Conservation (phyloP, 2,888 invertebrate species). For the Cryptocephalus primarius region DNA sequence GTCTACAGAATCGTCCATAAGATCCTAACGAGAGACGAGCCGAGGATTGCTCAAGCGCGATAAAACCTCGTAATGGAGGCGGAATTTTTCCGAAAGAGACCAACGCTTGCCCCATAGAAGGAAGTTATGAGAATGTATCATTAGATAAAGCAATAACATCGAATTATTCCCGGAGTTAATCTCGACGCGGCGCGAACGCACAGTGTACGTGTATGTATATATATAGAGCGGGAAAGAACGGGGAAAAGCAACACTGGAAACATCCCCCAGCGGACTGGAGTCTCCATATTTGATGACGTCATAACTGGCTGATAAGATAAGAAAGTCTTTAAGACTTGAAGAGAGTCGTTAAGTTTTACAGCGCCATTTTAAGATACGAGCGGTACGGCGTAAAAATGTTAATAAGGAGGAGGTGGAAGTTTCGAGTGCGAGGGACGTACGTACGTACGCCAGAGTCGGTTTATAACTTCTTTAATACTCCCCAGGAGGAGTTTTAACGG, state of each 20-base stretch:
- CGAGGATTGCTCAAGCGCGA: too few relatives aligned
- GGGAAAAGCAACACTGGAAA: slow-evolving; percentile 1
- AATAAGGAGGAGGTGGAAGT: slow-evolving; percentile 13
- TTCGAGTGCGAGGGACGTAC: slow-evolving; percentile 3
- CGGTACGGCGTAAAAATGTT: slow-evolving; percentile 18
- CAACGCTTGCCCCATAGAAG: too few relatives aligned
- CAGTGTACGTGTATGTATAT: too few relatives aligned
- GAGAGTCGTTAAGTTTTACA: slow-evolving; percentile 35
- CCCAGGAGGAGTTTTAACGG: slow-evolving; percentile 2
- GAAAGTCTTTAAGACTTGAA: slow-evolving; percentile 33
- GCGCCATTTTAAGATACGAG: slow-evolving; percentile 26
- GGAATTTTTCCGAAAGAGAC: too few relatives aligned
- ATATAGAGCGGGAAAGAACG: too few relatives aligned
- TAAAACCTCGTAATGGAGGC: too few relatives aligned
- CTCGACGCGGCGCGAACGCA: too few relatives aligned
- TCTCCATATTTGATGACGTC: slow-evolving; percentile 32
- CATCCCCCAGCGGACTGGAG: slow-evolving; percentile 15
- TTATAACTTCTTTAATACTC: slow-evolving; percentile 7
- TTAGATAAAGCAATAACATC: too few relatives aligned
- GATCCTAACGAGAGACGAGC: too few relatives aligned
- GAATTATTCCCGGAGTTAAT: too few relatives aligned
- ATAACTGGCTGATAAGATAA: slow-evolving; percentile 37
- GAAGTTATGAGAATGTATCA: too few relatives aligned
- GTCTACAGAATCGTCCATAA: too few relatives aligned
- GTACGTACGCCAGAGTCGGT: slow-evolving; percentile 1